Base-by-base conservation (phyloP, 2,888 invertebrate genomes). In the Sphaerophoria taeniata region DNA sequence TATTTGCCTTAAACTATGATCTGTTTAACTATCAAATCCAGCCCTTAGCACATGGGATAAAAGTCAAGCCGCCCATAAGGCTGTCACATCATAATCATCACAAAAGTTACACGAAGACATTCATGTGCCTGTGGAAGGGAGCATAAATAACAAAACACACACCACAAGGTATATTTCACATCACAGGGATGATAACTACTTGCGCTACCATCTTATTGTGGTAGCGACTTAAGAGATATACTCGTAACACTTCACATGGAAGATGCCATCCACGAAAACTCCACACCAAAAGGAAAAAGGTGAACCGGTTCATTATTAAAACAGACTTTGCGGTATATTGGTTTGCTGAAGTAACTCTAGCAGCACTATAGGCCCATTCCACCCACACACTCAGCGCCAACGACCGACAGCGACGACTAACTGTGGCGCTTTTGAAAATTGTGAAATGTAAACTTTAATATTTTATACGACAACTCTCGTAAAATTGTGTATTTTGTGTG, bases 401-500 rank as follows among this genome's bases (percentile, higher is more conserved):
- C 24, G 24, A 24, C 53, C 34, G 67, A 56, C 31, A 43, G 58
- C 56, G 49, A 53, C 53, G 31, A 4, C 67, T 39, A n/a, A 49
- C 16, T 12, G 49, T 6, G 56, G 61, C 61, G 58, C 65, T 65
- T 75, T 76, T 65, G 71, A 67, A 76, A 81, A 81, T 81, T 81
- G 81, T 81, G 75, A 80, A 81, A 85, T 85, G 85, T 85, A 81
- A 81, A 81, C 85, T 85, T 85, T 81, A 85, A 85, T 85, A 85
- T 85, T 85, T 85, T 85, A 85, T 85, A 85, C 81, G 85, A 81
- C 85, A 85, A 81, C 76, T 77, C 81, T 85, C 85, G 81, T 85
- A 85, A 85, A 85, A 85, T 85, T 85, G 80, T 85, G 76, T 85
- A 81, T 81, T 85, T 85, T 85, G 85, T 85, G 85, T 85, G 85